A percentile compares a stretch with the other conserved stretches of the same genome.
phyloP scores from a whole-genome alignment of 2,797 vertebrate genomes.

The Poeciliopsis infans region DNA sequence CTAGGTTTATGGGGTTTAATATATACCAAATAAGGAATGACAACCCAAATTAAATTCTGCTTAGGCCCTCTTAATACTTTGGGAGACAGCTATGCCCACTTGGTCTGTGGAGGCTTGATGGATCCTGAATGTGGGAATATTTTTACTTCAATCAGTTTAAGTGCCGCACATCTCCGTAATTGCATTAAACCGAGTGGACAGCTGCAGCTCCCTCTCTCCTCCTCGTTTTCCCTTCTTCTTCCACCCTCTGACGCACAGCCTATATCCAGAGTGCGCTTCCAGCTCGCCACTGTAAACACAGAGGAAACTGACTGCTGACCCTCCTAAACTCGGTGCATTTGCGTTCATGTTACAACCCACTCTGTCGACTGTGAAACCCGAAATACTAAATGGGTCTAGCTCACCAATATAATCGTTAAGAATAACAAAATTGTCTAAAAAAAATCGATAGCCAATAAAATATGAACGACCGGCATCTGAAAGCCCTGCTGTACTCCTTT shows the following conservation, averaged over 20 bases:
- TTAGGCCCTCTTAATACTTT: not conserved
- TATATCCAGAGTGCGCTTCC: conserved; percentile 40
- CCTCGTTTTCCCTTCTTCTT: not conserved
- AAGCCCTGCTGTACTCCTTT: conserved; percentile 25
- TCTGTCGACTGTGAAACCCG: not conserved
- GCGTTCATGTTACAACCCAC: not conserved
- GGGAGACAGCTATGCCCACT: not conserved
- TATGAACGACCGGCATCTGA: conserved; percentile 24
- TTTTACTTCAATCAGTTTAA: conserved; percentile 62
- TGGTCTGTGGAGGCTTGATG: not conserved
- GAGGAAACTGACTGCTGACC: conserved; percentile 38
- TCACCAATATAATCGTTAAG: not conserved
- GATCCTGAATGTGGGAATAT: conserved; percentile 51
- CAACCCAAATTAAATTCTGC: not conserved
- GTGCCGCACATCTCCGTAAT: conserved; percentile 64
- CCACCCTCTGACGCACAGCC: conserved; percentile 45
- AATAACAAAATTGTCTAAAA: conserved; percentile 10
- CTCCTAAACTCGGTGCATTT: conserved; percentile 50
- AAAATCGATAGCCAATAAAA: not conserved
- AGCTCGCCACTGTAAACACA: conserved; percentile 47
- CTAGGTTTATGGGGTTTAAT: not conserved
- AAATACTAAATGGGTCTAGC: not conserved
- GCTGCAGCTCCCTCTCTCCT: conserved; percentile 44
- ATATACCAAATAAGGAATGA: not conserved
- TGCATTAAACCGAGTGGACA: conserved; percentile 58